Evolutionary conservation across 2,888 invertebrate genomes (phyloP).

Genomic region (Erannis defoliaria): DNA sequence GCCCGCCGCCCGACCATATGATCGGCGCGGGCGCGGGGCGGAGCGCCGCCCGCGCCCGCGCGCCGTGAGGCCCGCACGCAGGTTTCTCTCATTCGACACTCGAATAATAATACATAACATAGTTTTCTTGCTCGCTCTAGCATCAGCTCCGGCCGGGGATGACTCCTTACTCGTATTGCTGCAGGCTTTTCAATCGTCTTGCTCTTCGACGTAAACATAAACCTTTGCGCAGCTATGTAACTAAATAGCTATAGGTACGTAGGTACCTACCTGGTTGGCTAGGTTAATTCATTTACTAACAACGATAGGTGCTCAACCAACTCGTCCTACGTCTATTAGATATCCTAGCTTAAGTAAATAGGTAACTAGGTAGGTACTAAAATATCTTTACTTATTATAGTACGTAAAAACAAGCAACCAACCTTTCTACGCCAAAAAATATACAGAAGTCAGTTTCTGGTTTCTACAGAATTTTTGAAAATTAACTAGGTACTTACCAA

Average conservation of each 20-base stretch:
- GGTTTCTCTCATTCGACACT: conserved; percentile 83
- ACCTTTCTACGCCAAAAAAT: too few species aligned
- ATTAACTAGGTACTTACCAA: too few species aligned
- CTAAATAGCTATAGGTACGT: background rate
- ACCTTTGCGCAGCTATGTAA: background rate
- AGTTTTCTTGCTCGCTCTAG: conserved; percentile 76
- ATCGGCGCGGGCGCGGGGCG: conserved; percentile 77
- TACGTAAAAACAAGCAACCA: too few species aligned
- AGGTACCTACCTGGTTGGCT: background rate
- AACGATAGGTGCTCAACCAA: too few species aligned
- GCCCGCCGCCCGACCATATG: conserved; percentile 79
- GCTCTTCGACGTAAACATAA: conserved; percentile 9
- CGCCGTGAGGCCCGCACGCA: conserved; percentile 83
- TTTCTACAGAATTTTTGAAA: too few species aligned
- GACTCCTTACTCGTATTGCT: conserved; percentile 50
- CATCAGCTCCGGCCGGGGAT: conserved; percentile 32
- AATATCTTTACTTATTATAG: background rate
- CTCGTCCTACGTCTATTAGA: too few species aligned
- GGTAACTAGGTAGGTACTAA: conserved; percentile 59
- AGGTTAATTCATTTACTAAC: background rate
- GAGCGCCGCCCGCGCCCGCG: conserved; percentile 48
- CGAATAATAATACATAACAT: conserved; percentile 74
- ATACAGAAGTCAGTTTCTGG: too few species aligned
- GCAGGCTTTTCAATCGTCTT: conserved; percentile 9
- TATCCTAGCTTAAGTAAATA: too few species aligned